Conservation (phyloP, 2,113 vertebrate species). For the Pterocles orientalis region DNA sequence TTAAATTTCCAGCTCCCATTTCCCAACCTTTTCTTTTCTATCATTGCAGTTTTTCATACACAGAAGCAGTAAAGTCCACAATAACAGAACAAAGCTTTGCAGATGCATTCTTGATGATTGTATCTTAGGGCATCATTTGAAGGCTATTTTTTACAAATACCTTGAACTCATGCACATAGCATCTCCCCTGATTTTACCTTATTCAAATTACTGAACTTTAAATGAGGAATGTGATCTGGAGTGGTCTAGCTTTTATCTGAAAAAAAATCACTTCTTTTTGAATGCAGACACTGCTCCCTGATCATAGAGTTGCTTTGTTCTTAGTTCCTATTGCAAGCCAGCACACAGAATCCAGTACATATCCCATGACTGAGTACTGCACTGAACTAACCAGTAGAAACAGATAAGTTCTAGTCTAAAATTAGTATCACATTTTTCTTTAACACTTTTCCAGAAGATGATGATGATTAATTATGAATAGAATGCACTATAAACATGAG, state of each 20-base stretch:
- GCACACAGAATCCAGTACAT: not conserved
- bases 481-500: not conserved
- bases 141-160: not conserved
- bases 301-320: not conserved
- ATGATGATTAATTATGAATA: not conserved
- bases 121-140: not conserved
- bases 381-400: not conserved
- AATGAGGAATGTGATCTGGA: not conserved
- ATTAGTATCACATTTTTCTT: not conserved
- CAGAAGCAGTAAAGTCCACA: not conserved
- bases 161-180: not conserved
- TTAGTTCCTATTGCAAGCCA: not conserved
- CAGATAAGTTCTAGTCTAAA: not conserved
- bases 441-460: not conserved
- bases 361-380: not conserved
- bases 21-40: not conserved
- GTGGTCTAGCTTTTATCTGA: not conserved
- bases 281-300: not conserved
- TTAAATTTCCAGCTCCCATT: constrained; percentile 8
- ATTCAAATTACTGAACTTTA: not conserved
- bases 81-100: not conserved
- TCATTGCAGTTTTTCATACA: not conserved
- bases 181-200: not conserved
- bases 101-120: not conserved
- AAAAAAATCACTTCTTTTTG: not conserved